Percentiles rank a stretch among this genome's conserved stretches.
Evolutionary conservation across 2,113 vertebrate genomes (phyloP).

Genomic region (Sapajus apella): DNA sequence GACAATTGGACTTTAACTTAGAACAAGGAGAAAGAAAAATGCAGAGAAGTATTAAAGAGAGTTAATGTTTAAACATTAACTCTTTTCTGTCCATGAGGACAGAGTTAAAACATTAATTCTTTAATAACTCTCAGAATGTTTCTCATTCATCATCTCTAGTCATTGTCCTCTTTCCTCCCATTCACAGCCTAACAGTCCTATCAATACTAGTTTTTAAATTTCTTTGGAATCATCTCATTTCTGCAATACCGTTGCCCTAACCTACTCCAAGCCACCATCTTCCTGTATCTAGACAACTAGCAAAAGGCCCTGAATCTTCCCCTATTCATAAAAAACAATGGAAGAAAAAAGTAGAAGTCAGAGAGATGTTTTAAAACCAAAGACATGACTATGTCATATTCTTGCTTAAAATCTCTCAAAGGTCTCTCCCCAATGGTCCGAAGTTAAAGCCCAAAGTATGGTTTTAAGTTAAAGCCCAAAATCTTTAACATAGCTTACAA

Average conservation of each 20-base stretch:
- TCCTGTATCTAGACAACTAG: background rate
- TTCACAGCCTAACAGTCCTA: background rate
- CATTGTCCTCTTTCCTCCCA: background rate
- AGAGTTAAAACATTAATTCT: no score
- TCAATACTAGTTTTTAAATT: background rate
- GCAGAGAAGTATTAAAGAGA: background rate
- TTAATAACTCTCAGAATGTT: background rate
- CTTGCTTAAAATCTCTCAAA: slow-evolving; percentile 10
- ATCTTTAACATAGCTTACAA: background rate
- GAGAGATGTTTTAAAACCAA: slow-evolving; percentile 31
- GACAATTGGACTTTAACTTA: background rate
- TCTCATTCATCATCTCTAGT: background rate
- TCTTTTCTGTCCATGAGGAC: no score
- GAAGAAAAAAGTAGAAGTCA: background rate
- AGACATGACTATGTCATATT: background rate
- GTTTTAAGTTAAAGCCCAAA: background rate
- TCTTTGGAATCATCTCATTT: background rate
- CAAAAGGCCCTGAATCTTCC: background rate
- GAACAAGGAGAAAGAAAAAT: background rate
- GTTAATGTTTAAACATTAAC: background rate
- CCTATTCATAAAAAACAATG: background rate
- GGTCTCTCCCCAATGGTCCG: background rate
- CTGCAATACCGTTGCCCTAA: background rate
- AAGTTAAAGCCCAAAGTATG: background rate
- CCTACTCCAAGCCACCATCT: background rate